phyloP scores from a whole-genome alignment of 2,888 invertebrate species.

The Acleris cristana region DNA sequence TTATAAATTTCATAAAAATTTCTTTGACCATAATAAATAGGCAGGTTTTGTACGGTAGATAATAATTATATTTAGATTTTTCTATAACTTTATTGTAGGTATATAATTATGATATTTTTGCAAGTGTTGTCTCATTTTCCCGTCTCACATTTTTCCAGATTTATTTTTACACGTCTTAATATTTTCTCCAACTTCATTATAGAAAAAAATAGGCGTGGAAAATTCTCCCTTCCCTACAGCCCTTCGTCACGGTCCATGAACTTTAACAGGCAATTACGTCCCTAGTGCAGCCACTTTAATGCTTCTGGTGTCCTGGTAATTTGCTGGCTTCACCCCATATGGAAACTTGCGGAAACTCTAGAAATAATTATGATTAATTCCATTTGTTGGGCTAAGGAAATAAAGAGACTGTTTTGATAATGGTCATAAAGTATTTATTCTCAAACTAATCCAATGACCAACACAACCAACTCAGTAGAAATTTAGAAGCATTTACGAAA shows the following conservation, averaged over 20 bases:
- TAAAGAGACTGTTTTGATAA: no score
- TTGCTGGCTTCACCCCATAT: constrained; percentile 24
- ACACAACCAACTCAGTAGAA: no score
- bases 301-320: constrained; percentile 53
- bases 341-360: constrained; percentile 15
- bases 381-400: constrained; percentile 8
- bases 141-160: not conserved
- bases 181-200: constrained; percentile 12
- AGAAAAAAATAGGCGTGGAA: constrained; percentile 38
- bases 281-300: constrained; percentile 55
- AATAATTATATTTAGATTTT: no score
- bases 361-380: constrained; percentile 22
- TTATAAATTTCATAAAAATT: no score
- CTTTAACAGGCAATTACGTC: constrained; percentile 72
- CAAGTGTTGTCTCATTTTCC: no score
- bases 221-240: constrained; percentile 47
- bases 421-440: no score
- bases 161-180: not conserved
- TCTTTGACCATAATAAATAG: no score
- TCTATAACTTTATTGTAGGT: no score
- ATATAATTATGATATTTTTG: no score
- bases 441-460: no score
- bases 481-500: no score
- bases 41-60: no score
- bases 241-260: constrained; percentile 65